Percentiles rank a stretch among this genome's conserved stretches.
phyloP scores from a whole-genome alignment of 2,888 invertebrate genomes.

The Hyalella azteca region DNA sequence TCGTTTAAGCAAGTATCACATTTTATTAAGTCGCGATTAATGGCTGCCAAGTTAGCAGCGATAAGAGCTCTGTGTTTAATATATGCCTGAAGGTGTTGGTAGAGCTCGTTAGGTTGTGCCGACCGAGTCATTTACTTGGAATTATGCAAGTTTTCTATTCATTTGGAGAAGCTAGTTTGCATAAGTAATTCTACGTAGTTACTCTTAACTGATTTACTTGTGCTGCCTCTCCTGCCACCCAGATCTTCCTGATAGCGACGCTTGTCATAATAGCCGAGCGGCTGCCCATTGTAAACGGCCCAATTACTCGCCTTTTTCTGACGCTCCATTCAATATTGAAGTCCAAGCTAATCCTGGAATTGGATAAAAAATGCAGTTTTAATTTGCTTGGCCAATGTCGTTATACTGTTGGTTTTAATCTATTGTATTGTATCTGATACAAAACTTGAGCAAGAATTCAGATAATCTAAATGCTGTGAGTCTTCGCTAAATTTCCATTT shows the following conservation, averaged over 20 bases:
- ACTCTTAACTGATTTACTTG: neutral
- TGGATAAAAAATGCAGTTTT: no score
- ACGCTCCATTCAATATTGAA: no score
- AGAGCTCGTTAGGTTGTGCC: constrained; percentile 1
- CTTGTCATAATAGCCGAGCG: constrained; percentile 11
- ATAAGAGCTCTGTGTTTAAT: neutral
- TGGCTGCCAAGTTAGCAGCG: neutral
- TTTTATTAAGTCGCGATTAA: neutral
- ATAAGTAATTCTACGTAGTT: constrained; percentile 25
- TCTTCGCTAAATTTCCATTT: no score
- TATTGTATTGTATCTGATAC: no score
- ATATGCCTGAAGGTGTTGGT: neutral
- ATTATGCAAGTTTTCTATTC: constrained; percentile 23
- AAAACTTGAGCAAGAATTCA: no score
- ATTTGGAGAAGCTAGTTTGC: constrained; percentile 20
- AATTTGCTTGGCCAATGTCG: no score
- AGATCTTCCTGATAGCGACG: constrained; percentile 1
- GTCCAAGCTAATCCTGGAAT: no score
- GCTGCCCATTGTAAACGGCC: neutral
- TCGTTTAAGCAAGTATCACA: constrained; percentile 1
- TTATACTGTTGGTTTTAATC: no score
- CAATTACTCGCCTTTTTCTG: constrained; percentile 20
- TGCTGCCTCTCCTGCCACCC: constrained; percentile 7
- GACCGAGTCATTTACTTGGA: neutral
- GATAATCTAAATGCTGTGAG: no score